Conservation (phyloP, 2,888 invertebrate genomes). For the Xestobium rufovillosum region DNA sequence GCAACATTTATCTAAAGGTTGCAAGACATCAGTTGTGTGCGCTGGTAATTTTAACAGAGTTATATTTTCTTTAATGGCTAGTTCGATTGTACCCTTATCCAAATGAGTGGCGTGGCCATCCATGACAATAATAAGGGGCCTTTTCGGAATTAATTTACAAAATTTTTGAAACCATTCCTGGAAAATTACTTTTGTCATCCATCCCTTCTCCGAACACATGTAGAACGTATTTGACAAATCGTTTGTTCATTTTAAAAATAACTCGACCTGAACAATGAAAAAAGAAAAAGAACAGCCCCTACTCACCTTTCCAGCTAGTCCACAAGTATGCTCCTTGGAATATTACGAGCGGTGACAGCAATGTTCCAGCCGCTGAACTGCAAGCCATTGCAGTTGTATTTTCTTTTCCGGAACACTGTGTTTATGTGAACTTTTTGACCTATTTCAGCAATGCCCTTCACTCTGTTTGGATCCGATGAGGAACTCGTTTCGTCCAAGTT, state of each 20-base stretch:
- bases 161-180: slow-evolving; percentile 18
- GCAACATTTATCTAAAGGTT: slow-evolving; percentile 19
- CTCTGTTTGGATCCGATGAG: slow-evolving; percentile 19
- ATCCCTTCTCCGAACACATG: slow-evolving; percentile 21
- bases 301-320: slow-evolving; percentile 1
- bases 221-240: slow-evolving; percentile 19
- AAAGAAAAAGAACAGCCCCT: too few species aligned
- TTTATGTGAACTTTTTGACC: slow-evolving; percentile 22
- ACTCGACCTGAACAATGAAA: background rate
- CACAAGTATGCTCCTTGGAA: slow-evolving; percentile 3
- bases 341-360: background rate
- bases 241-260: slow-evolving; percentile 7
- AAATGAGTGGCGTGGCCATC: slow-evolving; percentile 22
- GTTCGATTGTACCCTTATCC: slow-evolving; percentile 18
- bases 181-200: slow-evolving; percentile 22
- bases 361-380: slow-evolving; percentile 9
- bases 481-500: slow-evolving; percentile 25
- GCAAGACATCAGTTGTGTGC: slow-evolving; percentile 13
- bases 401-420: slow-evolving; percentile 14
- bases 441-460: slow-evolving; percentile 18
- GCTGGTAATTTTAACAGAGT: slow-evolving; percentile 9
- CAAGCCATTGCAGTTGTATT: slow-evolving; percentile 15
- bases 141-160: slow-evolving; percentile 17
- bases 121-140: slow-evolving; percentile 21
- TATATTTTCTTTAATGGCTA: slow-evolving; percentile 9